Percentiles rank a stretch among this genome's conserved stretches.
phyloP scores from a whole-genome alignment of 2,797 vertebrate species.

The Rousettus madagascariensis region DNA sequence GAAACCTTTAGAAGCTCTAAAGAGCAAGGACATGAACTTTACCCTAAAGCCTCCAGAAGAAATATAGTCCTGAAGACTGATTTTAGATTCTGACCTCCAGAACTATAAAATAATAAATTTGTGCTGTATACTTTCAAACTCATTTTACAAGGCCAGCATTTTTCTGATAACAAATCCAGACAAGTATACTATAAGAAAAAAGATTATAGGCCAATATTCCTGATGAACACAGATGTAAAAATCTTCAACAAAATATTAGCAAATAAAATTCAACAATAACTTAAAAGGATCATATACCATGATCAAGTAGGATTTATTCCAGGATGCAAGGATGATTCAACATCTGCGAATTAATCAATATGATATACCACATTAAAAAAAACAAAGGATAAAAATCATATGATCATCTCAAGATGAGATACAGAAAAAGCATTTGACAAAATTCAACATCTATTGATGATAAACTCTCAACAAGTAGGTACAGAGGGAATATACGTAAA shows the following conservation, averaged over 20 bases:
- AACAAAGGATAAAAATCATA: not conserved
- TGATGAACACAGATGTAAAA: not conserved
- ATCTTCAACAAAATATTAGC: not conserved
- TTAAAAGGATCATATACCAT: not conserved
- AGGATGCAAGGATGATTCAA: not conserved
- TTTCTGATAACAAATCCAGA: not conserved
- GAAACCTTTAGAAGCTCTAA: not conserved
- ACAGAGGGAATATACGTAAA: not conserved
- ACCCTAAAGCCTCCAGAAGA: not conserved
- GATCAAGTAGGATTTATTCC: not conserved
- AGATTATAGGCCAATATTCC: not conserved
- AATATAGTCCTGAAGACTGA: not conserved
- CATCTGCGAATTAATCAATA: not conserved
- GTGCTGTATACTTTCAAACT: not conserved
- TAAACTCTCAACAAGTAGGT: not conserved
- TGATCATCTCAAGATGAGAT: not conserved
- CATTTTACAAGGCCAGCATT: not conserved
- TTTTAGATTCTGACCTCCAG: not conserved
- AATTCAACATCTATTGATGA: not conserved
- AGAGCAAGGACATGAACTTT: not conserved
- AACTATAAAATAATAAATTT: not conserved
- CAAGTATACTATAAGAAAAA: not conserved
- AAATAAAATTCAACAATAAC: not conserved
- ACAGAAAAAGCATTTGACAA: not conserved
- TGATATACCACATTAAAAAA: not conserved